Base-by-base conservation (phyloP, 2,888 invertebrate species). In the Chamaedrilus cognettii region DNA sequence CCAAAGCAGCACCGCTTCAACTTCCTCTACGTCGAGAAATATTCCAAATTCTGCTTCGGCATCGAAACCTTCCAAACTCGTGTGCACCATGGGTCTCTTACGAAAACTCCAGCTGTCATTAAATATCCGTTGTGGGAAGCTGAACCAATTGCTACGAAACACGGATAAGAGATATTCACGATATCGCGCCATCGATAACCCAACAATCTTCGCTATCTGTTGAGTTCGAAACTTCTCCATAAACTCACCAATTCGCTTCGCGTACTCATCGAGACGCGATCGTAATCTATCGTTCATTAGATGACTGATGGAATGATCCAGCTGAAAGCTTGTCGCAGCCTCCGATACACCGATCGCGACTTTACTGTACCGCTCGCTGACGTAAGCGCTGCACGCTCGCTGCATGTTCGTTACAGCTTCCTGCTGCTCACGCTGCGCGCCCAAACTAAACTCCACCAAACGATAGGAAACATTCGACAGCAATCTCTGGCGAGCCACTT, bases 121-220 rank as follows among this genome's bases (percentile, higher is more conserved):
- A 60, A 70, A 72, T 26, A 74, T 42, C 33, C 60, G 60, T 49
- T 68, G 70, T 0, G 81, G 78, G 56, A 80, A 79, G 28, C 75
- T 74, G 59, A 80, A 69, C 81, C 81, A 82, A 31, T 73, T 70
- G 62, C 77, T 81, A 15, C 74, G 69, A 3, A 74, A 75, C 3
- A 80, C 72, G 26, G 74, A 73, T 49, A 73, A 72, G 30, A 80
- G 70, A 65, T 79, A 79, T 3, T 75, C 65, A 26, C 72, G 69
- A 65, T 79, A 82, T 23, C 28, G 15, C 7, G 11, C 26, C 35
- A 59, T 65, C 4, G 42, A 35, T 19, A 71, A 26, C 11, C 60
- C 34, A n/a, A 68, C 60, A 26, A 50, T 42, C 28, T 33, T 64
- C 26, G 15, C 19, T 19, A 65, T 61, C 30, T 71, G 32, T 3